These are phyloP conservation scores for Penaeus monodon DNA, from an alignment of 2,888 invertebrate genomes.

Conservation along the genomic window DNA sequence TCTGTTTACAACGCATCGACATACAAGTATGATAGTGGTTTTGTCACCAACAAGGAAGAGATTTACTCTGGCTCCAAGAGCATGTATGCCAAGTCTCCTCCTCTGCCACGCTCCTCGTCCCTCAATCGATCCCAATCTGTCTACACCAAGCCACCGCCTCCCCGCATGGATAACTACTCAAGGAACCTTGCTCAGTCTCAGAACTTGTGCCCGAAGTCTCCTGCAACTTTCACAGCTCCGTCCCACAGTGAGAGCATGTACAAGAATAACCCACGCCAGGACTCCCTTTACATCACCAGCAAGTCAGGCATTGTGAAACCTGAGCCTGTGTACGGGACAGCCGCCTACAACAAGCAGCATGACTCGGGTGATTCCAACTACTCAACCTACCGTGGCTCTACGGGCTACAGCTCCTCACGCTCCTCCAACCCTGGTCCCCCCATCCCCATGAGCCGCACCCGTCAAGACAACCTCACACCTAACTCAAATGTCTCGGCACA, in stretches of 20 bases:
- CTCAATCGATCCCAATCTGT: conserved; percentile 65
- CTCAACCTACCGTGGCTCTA: conserved; percentile 62
- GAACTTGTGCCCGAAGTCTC: conserved; percentile 44
- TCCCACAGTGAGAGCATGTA: conserved; percentile 51
- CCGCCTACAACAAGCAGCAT: conserved; percentile 42
- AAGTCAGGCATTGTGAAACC: conserved; percentile 60
- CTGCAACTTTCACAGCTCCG: conserved; percentile 46
- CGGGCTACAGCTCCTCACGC: conserved; percentile 58
- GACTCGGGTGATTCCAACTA: conserved; percentile 60
- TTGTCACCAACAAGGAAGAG: conserved; percentile 55
- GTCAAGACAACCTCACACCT: conserved; percentile 54
- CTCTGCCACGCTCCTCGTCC: conserved; percentile 53
- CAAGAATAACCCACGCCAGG: conserved; percentile 58
- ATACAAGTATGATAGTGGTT: conserved; percentile 57
- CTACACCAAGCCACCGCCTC: conserved; percentile 63
- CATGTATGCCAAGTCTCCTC: conserved; percentile 67
- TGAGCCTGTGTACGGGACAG: conserved; percentile 62
- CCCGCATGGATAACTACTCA: conserved; percentile 60
- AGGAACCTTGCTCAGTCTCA: conserved; percentile 59
- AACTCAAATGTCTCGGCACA: conserved; percentile 51
- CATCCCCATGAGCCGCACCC: conserved; percentile 50
- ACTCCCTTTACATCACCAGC: conserved; percentile 56
- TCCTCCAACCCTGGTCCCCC: conserved; percentile 57
- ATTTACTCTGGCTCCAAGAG: conserved; percentile 69
- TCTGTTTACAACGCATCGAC: conserved; percentile 57